Conservation (phyloP, 1,140 invertebrate genomes). For the Zaprionus inermis region DNA sequence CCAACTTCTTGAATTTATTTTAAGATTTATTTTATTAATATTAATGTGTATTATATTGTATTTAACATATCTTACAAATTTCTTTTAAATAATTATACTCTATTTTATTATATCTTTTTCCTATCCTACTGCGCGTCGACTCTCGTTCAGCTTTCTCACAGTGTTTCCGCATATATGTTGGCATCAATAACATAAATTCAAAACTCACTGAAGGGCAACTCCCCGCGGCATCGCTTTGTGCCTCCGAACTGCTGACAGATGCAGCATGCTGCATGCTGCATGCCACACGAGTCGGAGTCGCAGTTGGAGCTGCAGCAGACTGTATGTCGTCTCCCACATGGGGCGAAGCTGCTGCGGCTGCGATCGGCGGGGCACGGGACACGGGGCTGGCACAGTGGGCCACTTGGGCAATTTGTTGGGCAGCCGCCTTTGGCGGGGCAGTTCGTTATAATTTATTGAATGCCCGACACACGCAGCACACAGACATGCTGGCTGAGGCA, state of each 20-base stretch:
- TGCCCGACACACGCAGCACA: slow-evolving; percentile 30
- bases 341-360: slow-evolving; percentile 1
- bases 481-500: slow-evolving; percentile 22
- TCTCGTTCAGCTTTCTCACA: slow-evolving; percentile 59
- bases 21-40: too few relatives aligned
- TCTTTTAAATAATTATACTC: too few relatives aligned
- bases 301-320: slow-evolving; percentile 52
- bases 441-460: slow-evolving; percentile 80
- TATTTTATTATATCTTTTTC: too few relatives aligned
- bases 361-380: too few relatives aligned
- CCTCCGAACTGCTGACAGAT: slow-evolving; percentile 59
- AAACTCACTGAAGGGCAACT: slow-evolving; percentile 52
- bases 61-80: too few relatives aligned
- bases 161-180: slow-evolving; percentile 52
- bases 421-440: slow-evolving; percentile 24
- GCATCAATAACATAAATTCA: slow-evolving; percentile 79
- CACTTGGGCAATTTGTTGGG: slow-evolving; percentile 62
- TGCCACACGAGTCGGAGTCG: not conserved
- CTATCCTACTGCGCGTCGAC: too few relatives aligned
- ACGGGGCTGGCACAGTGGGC: not conserved
- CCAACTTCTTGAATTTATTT: too few relatives aligned
- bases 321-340: slow-evolving; percentile 75
- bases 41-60: too few relatives aligned
- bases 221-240: slow-evolving; percentile 73
- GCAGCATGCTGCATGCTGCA: slow-evolving; percentile 4